These are phyloP conservation scores for Eupleurogrammus muticus DNA, from an alignment of 2,797 vertebrate species.

Conservation along the genomic window DNA sequence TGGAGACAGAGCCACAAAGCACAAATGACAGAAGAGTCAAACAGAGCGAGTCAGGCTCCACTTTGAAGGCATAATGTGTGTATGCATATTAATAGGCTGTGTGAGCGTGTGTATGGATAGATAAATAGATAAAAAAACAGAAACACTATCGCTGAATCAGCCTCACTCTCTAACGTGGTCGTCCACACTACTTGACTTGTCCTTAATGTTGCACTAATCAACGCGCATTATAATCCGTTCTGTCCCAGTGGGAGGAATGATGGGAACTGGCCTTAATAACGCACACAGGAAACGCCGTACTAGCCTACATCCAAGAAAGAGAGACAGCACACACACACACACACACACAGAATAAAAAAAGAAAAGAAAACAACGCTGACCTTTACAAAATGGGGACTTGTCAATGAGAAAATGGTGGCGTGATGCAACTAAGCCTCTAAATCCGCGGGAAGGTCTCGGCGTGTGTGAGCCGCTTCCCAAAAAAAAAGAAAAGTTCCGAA, in stretches of 20 bases:
- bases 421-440: slow-evolving; percentile 41
- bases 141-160: slow-evolving; percentile 18
- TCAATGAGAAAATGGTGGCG: slow-evolving; percentile 58
- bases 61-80: background rate
- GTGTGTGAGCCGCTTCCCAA: slow-evolving; percentile 13
- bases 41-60: slow-evolving; percentile 31
- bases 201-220: slow-evolving; percentile 68
- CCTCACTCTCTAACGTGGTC: slow-evolving; percentile 31
- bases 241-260: slow-evolving; percentile 44
- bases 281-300: slow-evolving; percentile 22
- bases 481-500: slow-evolving; percentile 17
- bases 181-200: slow-evolving; percentile 44
- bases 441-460: slow-evolving; percentile 32
- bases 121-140: background rate
- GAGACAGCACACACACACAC: background rate
- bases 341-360: too few species aligned
- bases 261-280: slow-evolving; percentile 76
- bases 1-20: slow-evolving; percentile 30
- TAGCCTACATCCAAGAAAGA: slow-evolving; percentile 2
- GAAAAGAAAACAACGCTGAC: slow-evolving; percentile 42
- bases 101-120: background rate
- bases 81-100: background rate
- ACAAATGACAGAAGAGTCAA: slow-evolving; percentile 28
- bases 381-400: slow-evolving; percentile 63
- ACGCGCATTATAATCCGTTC: slow-evolving; percentile 64